These are phyloP conservation scores for Zootermopsis nevadensis DNA, from an alignment of 2,888 invertebrate species.

Conservation along the genomic window DNA sequence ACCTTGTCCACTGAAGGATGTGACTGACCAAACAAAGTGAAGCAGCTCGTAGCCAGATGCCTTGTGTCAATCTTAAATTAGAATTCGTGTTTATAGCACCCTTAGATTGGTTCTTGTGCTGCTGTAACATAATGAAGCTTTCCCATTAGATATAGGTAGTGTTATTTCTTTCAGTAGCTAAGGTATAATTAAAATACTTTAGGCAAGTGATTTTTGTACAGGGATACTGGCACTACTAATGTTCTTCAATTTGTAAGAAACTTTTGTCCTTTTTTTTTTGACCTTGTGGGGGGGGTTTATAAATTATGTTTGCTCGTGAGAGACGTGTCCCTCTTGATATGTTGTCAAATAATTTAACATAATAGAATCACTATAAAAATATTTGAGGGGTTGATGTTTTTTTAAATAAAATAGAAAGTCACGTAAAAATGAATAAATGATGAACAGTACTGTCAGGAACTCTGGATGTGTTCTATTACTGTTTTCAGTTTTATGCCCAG, in stretches of 20 bases:
- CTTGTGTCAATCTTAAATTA: slow-evolving; percentile 14
- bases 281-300: not conserved
- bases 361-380: slow-evolving; percentile 22
- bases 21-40: slow-evolving; percentile 18
- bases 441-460: slow-evolving; percentile 23
- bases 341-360: slow-evolving; percentile 19
- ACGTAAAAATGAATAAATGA: slow-evolving; percentile 20
- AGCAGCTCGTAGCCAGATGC: slow-evolving; percentile 6
- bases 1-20: slow-evolving; percentile 29
- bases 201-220: slow-evolving; percentile 27
- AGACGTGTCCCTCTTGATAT: not conserved
- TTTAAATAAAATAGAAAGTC: slow-evolving; percentile 41
- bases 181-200: slow-evolving; percentile 7
- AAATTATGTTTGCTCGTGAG: not conserved
- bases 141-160: not conserved
- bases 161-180: slow-evolving; percentile 25
- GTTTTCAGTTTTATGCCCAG: slow-evolving; percentile 21
- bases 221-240: not conserved
- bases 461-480: slow-evolving; percentile 8
- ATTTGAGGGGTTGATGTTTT: slow-evolving; percentile 39
- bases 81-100: slow-evolving; percentile 21
- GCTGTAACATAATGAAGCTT: slow-evolving; percentile 34
- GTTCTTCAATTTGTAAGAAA: slow-evolving; percentile 26
- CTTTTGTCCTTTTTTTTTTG: not conserved
- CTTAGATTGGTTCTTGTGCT: slow-evolving; percentile 18